Conservation (phyloP, 2,888 invertebrate genomes). For the Pachycephus smyrnensis region DNA sequence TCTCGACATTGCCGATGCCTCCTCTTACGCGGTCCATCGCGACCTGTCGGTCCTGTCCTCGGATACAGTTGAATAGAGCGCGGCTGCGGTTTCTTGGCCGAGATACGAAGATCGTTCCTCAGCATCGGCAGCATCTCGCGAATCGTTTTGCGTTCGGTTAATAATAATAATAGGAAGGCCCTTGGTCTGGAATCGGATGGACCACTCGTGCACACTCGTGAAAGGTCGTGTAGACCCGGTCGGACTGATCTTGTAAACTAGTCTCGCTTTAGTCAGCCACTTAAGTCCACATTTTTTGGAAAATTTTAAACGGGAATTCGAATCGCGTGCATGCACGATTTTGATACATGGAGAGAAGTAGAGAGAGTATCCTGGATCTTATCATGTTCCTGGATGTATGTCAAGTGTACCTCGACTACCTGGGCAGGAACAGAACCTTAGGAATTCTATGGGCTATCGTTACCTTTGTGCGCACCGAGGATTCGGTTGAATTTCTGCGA, state of each 20-base stretch:
- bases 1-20: constrained; percentile 7
- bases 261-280: background rate
- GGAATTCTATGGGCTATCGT: constrained; percentile 58
- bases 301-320: background rate
- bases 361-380: constrained; percentile 52
- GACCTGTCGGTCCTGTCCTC: constrained; percentile 11
- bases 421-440: constrained; percentile 22
- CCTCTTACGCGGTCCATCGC: constrained; percentile 21
- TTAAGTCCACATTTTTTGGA: background rate
- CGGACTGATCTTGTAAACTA: background rate
- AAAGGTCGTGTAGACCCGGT: background rate
- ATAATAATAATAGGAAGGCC: background rate
- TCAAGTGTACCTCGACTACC: constrained; percentile 49
- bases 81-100: background rate
- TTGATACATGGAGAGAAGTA: constrained; percentile 10
- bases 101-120: background rate
- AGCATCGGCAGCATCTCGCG: background rate
- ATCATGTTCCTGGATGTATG: constrained; percentile 59
- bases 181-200: background rate
- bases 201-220: background rate
- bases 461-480: constrained; percentile 56
- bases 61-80: background rate
- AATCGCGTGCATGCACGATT: background rate
- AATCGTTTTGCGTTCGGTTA: background rate
- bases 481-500: constrained; percentile 45